Base-by-base conservation (phyloP, 64 coral and sea anemone species). In the Montipora foliosa region DNA sequence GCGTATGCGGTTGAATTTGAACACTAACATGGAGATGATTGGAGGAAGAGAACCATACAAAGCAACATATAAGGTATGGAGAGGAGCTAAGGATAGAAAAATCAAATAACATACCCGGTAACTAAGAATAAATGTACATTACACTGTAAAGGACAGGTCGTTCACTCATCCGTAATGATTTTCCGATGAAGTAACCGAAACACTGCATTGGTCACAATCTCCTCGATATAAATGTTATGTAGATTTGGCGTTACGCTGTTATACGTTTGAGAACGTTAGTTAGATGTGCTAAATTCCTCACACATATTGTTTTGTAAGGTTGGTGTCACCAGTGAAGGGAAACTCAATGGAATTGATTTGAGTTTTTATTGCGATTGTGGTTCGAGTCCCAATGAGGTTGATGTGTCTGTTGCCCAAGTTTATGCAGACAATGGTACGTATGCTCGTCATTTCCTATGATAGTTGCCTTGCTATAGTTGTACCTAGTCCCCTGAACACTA, bases 21-120 rank as follows among this genome's bases (percentile, higher is more conserved):
- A 95, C 71, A 95, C 97, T 2, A 98, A 98, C 69, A 98, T 98
- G 97, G 80, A 79, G 13, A 89, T 98, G 94, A 44, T 93, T 58
- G 97, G 97, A 37, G 87, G 94, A 73, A 86, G 97, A 83, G 79
- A 83, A 57, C 91, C 97, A 47, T 98, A 82, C 67, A 57, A 95
- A 14, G 97, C 94, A 11, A 91, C 68, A 15, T 98, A 98, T 76
- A 93, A 91, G 88, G 97, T 95, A 71, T 71, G 20, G 5, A 6
- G 16, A 24, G 8, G 5, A 21, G 2, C 5, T 24, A 12, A 67
- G 12, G 7, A 67, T 15, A 67, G 62, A 15, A 14, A 17, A 22
- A 22, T 67, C 11, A 64, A 64, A 14, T 64, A 64, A 4, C 2
- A 64, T 8, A 4, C 0, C 9, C 61, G 13, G 61, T 3, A 16